A percentile compares a stretch with the other conserved stretches of the same genome.
Conservation (phyloP, 2,113 vertebrate genomes). For the cattle (Bos taurus) region DNA sequence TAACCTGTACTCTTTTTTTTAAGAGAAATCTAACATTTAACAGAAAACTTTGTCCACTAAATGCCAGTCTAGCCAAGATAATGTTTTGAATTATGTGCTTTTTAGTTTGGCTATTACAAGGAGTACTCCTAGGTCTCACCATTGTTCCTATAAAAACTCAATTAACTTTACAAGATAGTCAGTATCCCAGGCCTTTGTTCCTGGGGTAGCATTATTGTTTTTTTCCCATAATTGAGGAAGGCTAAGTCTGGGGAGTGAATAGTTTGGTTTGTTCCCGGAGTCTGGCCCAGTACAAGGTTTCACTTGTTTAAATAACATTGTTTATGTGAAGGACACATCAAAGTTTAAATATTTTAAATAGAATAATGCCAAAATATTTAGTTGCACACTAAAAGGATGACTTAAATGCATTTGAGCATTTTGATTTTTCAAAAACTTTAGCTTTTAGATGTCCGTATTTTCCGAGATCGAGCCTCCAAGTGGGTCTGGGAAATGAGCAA, state of each 20-base stretch:
- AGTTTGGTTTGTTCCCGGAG: slow-evolving; percentile 24
- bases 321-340: slow-evolving; percentile 55
- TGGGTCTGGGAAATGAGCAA: slow-evolving; percentile 18
- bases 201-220: not conserved
- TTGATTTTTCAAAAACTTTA: slow-evolving; percentile 14
- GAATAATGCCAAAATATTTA: slow-evolving; percentile 56
- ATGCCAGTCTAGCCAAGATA: not conserved
- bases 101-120: not conserved
- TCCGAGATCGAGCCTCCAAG: not conserved
- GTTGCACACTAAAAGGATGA: slow-evolving; percentile 40
- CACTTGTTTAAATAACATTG: slow-evolving; percentile 54
- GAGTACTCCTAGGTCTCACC: not conserved
- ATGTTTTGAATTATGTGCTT: slow-evolving; percentile 7
- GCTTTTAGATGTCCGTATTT: slow-evolving; percentile 9
- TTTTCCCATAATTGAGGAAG: not conserved
- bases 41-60: not conserved
- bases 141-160: not conserved
- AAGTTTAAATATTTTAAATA: slow-evolving; percentile 62
- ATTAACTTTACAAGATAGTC: not conserved
- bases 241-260: not conserved
- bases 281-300: slow-evolving; percentile 2
- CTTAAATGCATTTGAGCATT: slow-evolving; percentile 47
- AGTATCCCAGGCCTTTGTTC: not conserved
- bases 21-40: not conserved
- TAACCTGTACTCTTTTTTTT: not conserved